Percentiles rank a stretch among this genome's conserved stretches.
Evolutionary conservation across 2,797 vertebrate genomes (phyloP).

Genomic region (Pangasius krempfi): DNA sequence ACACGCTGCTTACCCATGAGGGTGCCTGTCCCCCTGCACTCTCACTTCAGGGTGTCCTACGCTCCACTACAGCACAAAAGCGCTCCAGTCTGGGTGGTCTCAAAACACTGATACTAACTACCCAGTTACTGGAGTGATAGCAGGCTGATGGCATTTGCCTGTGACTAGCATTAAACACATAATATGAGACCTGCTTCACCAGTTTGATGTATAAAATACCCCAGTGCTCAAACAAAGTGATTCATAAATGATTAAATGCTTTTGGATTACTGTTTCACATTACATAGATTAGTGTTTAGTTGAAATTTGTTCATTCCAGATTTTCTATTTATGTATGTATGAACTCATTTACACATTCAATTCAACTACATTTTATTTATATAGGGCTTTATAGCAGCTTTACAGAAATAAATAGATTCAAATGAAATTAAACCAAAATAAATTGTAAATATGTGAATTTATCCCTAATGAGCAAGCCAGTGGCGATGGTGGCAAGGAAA

Average conservation of each 20-base stretch:
- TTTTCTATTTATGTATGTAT: neutral
- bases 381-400: too few relatives aligned
- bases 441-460: too few relatives aligned
- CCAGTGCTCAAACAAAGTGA: neutral
- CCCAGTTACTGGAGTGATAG: conserved; percentile 19
- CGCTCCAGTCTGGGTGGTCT: conserved; percentile 71
- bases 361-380: too few relatives aligned
- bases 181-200: conserved; percentile 3
- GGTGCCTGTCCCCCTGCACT: conserved; percentile 63
- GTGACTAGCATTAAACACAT: neutral
- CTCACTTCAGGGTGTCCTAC: conserved; percentile 60
- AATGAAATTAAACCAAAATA: too few relatives aligned
- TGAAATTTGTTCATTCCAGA: neutral
- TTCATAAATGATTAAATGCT: neutral
- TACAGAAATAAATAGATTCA: too few relatives aligned
- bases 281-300: neutral
- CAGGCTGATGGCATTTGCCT: conserved; percentile 23
- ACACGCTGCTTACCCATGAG: conserved; percentile 71
- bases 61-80: conserved; percentile 74
- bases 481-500: too few relatives aligned
- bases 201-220: neutral
- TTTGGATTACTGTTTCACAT: neutral
- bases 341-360: neutral
- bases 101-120: conserved; percentile 37
- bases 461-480: too few relatives aligned